phyloP scores from a whole-genome alignment of 2,888 invertebrate genomes.

The Cheilosia variabilis region DNA sequence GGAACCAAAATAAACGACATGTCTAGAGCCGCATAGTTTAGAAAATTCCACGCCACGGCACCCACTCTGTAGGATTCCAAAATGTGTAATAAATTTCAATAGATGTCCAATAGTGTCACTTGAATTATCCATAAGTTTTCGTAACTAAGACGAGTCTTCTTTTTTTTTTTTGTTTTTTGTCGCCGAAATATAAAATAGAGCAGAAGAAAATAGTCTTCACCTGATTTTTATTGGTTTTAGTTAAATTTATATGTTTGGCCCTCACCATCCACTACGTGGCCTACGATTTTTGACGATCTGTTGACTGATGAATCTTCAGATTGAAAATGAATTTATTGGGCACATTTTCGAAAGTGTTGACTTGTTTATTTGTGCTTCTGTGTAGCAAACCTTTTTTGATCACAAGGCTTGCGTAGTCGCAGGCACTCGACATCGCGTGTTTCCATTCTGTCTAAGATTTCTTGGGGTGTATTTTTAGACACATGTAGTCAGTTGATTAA shows the following conservation, averaged over 20 bases:
- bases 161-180: constrained; percentile 30
- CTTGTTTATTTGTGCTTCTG: constrained; percentile 20
- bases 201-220: constrained; percentile 42
- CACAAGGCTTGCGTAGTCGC: constrained; percentile 35
- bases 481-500: constrained; percentile 47
- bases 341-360: constrained; percentile 26
- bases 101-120: constrained; percentile 70
- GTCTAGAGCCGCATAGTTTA: constrained; percentile 13
- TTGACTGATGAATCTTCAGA: constrained; percentile 23
- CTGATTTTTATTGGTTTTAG: constrained; percentile 45
- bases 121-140: constrained; percentile 66
- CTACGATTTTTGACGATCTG: constrained; percentile 38
- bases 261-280: neutral
- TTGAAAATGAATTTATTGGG: constrained; percentile 10
- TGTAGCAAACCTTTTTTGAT: constrained; percentile 49
- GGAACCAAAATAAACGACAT: neutral
- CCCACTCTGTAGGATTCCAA: constrained; percentile 54
- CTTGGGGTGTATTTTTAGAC: constrained; percentile 56
- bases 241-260: constrained; percentile 48
- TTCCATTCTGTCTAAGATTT: constrained; percentile 72
- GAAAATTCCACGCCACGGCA: constrained; percentile 35
- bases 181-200: constrained; percentile 34
- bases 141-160: constrained; percentile 19
- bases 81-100: constrained; percentile 68
- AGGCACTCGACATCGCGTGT: constrained; percentile 49